Evolutionary conservation across 2,888 invertebrate species (phyloP).

Genomic region (Lepas anatifera): DNA sequence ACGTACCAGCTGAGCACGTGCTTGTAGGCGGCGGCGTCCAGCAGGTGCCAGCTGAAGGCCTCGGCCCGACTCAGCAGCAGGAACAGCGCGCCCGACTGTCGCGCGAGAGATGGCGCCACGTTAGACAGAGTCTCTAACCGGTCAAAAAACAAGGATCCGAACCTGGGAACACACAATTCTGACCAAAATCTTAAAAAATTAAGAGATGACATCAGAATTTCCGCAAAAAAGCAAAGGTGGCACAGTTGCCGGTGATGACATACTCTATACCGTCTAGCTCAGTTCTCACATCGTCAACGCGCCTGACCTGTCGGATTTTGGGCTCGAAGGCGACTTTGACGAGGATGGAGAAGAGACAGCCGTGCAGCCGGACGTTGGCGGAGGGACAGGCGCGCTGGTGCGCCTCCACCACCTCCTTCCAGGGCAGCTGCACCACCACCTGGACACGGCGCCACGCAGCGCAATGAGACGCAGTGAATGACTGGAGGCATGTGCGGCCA

Average conservation of each 20-base stretch:
- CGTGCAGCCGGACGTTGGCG: slow-evolving; percentile 38
- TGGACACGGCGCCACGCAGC: slow-evolving; percentile 28
- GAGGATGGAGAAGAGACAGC: slow-evolving; percentile 52
- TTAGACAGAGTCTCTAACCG: no score
- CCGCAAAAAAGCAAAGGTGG: no score
- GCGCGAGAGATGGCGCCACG: not conserved
- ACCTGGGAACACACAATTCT: no score
- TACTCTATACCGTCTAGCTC: no score
- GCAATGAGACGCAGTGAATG: no score
- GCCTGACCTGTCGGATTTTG: slow-evolving; percentile 45
- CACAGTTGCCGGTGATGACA: no score
- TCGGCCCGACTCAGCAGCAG: slow-evolving; percentile 31
- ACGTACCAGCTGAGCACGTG: slow-evolving; percentile 60
- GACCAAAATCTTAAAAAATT: no score
- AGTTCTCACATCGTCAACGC: no score
- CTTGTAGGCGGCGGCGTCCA: slow-evolving; percentile 49
- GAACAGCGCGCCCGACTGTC: slow-evolving; percentile 6
- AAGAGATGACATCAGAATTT: no score
- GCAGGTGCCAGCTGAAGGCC: slow-evolving; percentile 51
- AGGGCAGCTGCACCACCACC: slow-evolving; percentile 11
- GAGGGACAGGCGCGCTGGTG: not conserved
- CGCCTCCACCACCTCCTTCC: not conserved
- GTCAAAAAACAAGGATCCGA: no score
- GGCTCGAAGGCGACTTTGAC: slow-evolving; percentile 60
- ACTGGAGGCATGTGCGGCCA: no score